phyloP scores from a whole-genome alignment of 2,888 invertebrate genomes.

The Acrobasis consociella region DNA sequence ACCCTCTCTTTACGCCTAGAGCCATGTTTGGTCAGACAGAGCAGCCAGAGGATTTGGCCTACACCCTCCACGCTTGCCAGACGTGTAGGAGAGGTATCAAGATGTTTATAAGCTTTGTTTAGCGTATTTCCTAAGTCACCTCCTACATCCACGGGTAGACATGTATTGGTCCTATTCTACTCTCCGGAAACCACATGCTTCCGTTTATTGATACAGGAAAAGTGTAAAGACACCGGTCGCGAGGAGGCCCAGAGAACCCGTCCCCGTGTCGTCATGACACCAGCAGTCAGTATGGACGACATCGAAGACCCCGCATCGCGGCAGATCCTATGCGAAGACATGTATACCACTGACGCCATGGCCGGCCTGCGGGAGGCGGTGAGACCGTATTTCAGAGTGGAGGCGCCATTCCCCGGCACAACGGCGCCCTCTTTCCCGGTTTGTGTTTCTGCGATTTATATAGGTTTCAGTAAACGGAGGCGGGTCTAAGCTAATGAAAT shows the following conservation, averaged over 20 bases:
- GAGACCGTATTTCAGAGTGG: conserved; percentile 28
- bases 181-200: no score
- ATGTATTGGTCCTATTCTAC: no score
- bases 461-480: no score
- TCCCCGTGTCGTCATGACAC: conserved; percentile 59
- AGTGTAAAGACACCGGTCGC: conserved; percentile 39
- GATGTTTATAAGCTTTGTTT: no score
- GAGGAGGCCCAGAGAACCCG: conserved; percentile 45
- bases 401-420: conserved; percentile 38
- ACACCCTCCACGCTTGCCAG: no score
- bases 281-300: conserved; percentile 59
- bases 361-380: conserved; percentile 28
- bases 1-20: no score
- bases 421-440: conserved; percentile 44
- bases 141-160: no score
- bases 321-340: conserved; percentile 42
- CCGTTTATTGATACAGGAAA: conserved; percentile 31
- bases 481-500: no score
- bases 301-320: conserved; percentile 42
- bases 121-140: no score
- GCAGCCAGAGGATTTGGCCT: no score
- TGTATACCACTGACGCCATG: conserved; percentile 48
- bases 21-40: no score
- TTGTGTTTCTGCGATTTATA: conserved; percentile 13
- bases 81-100: no score